These are phyloP conservation scores for Pseudomyrmex gracilis DNA, from an alignment of 1,140 invertebrate genomes.

Conservation along the genomic window DNA sequence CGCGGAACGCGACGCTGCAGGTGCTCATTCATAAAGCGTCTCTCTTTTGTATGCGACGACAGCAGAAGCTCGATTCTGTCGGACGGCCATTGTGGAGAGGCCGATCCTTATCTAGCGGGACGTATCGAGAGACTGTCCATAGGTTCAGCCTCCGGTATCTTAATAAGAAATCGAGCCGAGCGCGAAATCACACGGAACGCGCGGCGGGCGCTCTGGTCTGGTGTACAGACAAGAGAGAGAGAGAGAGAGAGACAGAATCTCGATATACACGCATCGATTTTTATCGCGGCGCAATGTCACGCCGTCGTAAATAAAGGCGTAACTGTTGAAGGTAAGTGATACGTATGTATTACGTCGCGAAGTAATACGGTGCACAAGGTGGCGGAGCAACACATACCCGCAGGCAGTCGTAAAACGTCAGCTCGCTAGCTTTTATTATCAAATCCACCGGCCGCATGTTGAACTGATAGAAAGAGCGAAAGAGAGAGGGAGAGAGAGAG, in stretches of 20 bases:
- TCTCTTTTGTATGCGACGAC: constrained; percentile 60
- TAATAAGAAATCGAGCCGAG: constrained; percentile 61
- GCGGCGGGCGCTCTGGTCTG: background rate
- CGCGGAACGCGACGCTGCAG: constrained; percentile 46
- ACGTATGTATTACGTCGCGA: constrained; percentile 44
- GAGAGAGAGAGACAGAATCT: background rate
- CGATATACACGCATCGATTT: constrained; percentile 50
- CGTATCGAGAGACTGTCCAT: constrained; percentile 70
- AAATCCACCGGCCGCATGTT: constrained; percentile 39
- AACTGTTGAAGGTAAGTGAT: constrained; percentile 56
- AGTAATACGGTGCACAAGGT: constrained; percentile 27
- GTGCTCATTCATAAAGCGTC: constrained; percentile 69
- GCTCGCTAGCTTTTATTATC: constrained; percentile 55
- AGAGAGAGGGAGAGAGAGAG: too few species aligned
- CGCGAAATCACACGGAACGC: constrained; percentile 32
- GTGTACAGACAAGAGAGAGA: too few species aligned
- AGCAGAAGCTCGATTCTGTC: constrained; percentile 70
- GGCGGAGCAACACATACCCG: constrained; percentile 31
- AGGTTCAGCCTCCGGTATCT: constrained; percentile 65
- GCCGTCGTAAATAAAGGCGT: constrained; percentile 55
- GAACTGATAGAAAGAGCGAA: background rate
- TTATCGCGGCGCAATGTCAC: constrained; percentile 48
- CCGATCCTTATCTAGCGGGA: constrained; percentile 68
- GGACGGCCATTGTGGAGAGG: constrained; percentile 65
- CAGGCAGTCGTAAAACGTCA: constrained; percentile 49